Conservation (phyloP, 2,113 vertebrate species). For the Hemibagrus wyckioides region DNA sequence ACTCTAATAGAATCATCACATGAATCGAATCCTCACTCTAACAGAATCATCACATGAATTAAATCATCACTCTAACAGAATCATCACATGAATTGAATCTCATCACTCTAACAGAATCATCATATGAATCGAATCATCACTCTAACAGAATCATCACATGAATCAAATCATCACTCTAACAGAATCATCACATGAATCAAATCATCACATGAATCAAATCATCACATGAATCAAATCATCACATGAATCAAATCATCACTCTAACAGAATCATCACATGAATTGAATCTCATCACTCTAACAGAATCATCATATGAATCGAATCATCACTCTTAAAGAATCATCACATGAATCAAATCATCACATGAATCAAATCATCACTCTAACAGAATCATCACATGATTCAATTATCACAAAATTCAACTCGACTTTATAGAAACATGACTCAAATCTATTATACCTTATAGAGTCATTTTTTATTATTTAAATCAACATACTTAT, state of each 20-base stretch:
- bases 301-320: background rate
- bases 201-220: no score
- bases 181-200: background rate
- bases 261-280: background rate
- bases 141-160: background rate
- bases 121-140: background rate
- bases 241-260: background rate
- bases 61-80: background rate
- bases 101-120: background rate
- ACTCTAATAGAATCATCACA: background rate
- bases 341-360: background rate
- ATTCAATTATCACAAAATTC: background rate
- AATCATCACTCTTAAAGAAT: background rate
- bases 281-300: background rate
- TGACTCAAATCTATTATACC: background rate
- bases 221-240: background rate
- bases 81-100: background rate
- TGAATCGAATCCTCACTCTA: background rate
- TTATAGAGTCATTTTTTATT: background rate
- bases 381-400: background rate
- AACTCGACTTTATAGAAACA: background rate
- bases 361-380: background rate
- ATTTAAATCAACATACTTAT: background rate
- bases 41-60: background rate
- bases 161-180: background rate